Conservation (phyloP, 2,888 invertebrate species). For the Calliopum simillimum region DNA sequence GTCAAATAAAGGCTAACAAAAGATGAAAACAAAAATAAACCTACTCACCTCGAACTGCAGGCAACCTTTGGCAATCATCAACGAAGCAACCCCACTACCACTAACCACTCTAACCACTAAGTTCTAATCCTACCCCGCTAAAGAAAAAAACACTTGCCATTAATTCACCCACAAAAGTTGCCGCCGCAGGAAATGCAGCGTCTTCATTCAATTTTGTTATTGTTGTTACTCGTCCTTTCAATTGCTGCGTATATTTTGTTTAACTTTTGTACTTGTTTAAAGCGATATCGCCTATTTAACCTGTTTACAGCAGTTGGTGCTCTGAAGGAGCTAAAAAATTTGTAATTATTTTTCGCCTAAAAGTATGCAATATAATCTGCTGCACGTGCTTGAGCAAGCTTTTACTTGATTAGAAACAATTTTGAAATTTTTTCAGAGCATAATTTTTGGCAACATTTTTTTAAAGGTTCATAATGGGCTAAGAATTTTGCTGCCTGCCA, state of each 20-base stretch:
- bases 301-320: not conserved
- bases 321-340: not conserved
- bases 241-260: not conserved
- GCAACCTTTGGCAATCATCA: too few species aligned
- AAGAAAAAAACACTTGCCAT: not conserved
- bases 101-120: not conserved
- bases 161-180: conserved; percentile 9
- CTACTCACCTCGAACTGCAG: too few species aligned
- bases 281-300: not conserved
- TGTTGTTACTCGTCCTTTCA: not conserved
- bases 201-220: not conserved
- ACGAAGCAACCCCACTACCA: not conserved
- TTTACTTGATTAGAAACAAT: too few species aligned
- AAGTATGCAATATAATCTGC: too few species aligned
- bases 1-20: too few species aligned
- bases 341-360: too few species aligned
- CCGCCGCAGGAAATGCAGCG: conserved; percentile 1
- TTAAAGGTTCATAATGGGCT: too few species aligned
- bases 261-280: not conserved
- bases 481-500: too few species aligned
- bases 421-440: too few species aligned
- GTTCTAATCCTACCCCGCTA: not conserved
- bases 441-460: too few species aligned
- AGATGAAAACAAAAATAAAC: too few species aligned
- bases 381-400: too few species aligned